phyloP scores from a whole-genome alignment of 2,888 invertebrate genomes.

The Cephus nigrinus region DNA sequence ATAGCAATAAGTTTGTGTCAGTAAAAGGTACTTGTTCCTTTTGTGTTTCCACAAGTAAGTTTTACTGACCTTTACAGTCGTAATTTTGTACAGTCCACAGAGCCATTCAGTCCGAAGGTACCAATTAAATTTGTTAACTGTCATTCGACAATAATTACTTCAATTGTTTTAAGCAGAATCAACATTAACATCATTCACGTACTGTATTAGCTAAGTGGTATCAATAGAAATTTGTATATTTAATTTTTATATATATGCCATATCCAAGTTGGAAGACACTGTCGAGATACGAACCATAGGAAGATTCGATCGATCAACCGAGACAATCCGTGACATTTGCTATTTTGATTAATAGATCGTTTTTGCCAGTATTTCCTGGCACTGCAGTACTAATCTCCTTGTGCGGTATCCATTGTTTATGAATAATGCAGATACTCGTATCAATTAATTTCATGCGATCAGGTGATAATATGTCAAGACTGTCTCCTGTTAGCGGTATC shows the following conservation, averaged over 20 bases:
- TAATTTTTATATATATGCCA: neutral
- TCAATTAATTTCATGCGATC: slow-evolving; percentile 1
- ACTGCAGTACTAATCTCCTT: neutral
- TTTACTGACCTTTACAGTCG: neutral
- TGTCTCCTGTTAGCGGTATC: neutral
- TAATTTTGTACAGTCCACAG: neutral
- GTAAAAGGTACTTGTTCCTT: neutral
- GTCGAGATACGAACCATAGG: neutral
- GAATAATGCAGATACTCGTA: neutral
- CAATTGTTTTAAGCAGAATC: neutral
- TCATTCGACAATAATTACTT: neutral
- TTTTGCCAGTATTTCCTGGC: neutral
- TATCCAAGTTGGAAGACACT: neutral
- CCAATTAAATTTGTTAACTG: neutral
- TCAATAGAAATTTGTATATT: neutral
- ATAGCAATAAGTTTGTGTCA: neutral
- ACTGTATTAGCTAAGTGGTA: neutral
- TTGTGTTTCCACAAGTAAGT: neutral
- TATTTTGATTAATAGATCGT: neutral
- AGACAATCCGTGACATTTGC: neutral
- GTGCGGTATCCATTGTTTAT: neutral
- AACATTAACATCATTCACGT: neutral
- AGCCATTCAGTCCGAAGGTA: neutral
- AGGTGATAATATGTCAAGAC: neutral
- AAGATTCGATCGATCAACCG: neutral